Conservation (phyloP, 2,797 vertebrate genomes). For the Cichlasoma orientale region DNA sequence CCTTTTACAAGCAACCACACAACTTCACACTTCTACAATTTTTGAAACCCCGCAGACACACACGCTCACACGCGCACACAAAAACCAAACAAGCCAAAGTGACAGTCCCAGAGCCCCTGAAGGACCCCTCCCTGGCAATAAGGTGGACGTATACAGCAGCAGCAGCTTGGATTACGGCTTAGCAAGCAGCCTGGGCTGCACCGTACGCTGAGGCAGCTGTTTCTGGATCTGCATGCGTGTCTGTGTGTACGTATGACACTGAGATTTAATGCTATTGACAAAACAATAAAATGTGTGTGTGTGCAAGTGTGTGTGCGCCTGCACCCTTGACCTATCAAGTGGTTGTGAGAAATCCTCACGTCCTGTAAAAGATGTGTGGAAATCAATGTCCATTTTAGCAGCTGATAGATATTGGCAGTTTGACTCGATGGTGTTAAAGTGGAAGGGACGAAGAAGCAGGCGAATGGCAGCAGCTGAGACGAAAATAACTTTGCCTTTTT, state of each 20-base stretch:
- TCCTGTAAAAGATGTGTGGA: neutral
- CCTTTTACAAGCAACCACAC: too few species aligned
- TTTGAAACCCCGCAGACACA: neutral
- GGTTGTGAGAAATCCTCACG: neutral
- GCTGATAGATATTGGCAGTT: conserved; percentile 5
- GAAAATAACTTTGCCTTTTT: neutral
- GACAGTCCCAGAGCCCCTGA: neutral
- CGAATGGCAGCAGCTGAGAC: rapidly evolving
- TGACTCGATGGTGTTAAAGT: neutral
- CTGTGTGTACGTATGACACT: conserved; percentile 1
- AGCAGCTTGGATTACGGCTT: conserved; percentile 37
- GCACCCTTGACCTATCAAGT: conserved; percentile 19
- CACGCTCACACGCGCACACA: neutral
- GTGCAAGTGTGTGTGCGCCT: neutral
- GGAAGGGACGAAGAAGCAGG: neutral
- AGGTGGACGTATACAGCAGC: conserved; percentile 26
- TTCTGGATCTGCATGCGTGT: conserved; percentile 29
- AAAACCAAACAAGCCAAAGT: neutral
- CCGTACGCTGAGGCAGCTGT: conserved; percentile 56
- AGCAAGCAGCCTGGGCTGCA: conserved; percentile 21
- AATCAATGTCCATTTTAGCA: conserved; percentile 30
- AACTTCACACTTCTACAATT: neutral
- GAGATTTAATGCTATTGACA: conserved; percentile 46
- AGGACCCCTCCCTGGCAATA: conserved; percentile 17
- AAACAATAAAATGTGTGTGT: conserved; percentile 42